Percentiles rank a stretch among this genome's conserved stretches.
Conservation (phyloP, 2,113 vertebrate genomes). For the Amblyopsis rosae region DNA sequence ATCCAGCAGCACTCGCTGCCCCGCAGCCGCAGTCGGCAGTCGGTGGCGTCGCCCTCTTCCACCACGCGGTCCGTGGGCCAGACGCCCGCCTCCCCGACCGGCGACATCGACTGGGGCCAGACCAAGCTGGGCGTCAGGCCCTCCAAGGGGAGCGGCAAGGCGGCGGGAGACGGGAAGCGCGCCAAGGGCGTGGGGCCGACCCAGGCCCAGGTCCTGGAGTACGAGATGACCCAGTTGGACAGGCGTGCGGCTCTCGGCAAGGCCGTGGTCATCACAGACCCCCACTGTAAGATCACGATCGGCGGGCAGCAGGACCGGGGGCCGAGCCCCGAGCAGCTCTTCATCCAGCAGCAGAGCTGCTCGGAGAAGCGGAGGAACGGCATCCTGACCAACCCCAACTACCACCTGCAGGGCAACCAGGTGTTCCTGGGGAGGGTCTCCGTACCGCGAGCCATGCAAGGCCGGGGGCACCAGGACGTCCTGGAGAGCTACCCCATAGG, state of each 20-base stretch:
- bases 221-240: constrained; percentile 98
- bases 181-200: constrained; percentile 80
- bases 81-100: constrained; percentile 86
- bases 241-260: constrained; percentile 84
- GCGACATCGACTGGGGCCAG: constrained; percentile 94
- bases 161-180: constrained; percentile 85
- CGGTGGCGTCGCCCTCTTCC: constrained; percentile 91
- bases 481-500: constrained; percentile 89
- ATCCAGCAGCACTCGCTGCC: constrained; percentile 97
- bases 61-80: constrained; percentile 88
- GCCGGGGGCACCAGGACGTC: constrained; percentile 88
- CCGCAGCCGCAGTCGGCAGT: constrained; percentile 94
- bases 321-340: constrained; percentile 84
- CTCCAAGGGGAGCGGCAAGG: constrained; percentile 81
- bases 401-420: constrained; percentile 94
- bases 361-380: constrained; percentile 95
- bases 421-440: constrained; percentile 92
- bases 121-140: constrained; percentile 89
- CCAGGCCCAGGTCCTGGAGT: constrained; percentile 90
- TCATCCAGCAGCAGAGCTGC: constrained; percentile 89
- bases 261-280: constrained; percentile 80
- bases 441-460: constrained; percentile 86
- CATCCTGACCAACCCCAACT: constrained; percentile 98
- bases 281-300: constrained; percentile 86
- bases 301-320: constrained; percentile 81